Percentiles rank a stretch among this genome's conserved stretches.
These are phyloP conservation scores for Naso thynnoides DNA, from an alignment of 2,797 vertebrate genomes.

Conservation along the genomic window DNA sequence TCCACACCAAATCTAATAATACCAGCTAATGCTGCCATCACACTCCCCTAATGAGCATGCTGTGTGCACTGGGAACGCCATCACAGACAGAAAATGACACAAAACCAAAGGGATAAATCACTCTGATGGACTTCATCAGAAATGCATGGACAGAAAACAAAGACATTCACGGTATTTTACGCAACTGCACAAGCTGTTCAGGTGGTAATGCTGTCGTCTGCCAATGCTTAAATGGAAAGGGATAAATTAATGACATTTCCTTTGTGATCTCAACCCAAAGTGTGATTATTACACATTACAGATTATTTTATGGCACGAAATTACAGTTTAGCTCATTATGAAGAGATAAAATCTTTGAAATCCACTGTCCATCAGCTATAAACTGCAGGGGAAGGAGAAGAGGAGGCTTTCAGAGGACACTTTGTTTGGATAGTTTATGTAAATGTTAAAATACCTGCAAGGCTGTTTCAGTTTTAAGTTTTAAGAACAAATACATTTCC, in stretches of 20 bases:
- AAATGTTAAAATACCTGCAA: not conserved
- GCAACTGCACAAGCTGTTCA: constrained; percentile 50
- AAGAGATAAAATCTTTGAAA: constrained; percentile 10
- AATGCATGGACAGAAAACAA: constrained; percentile 59
- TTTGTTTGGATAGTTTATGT: constrained; percentile 15
- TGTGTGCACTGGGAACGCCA: constrained; percentile 44
- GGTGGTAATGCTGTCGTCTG: constrained; percentile 18
- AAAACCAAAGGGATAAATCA: constrained; percentile 57
- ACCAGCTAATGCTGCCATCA: constrained; percentile 69
- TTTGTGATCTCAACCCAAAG: constrained; percentile 40
- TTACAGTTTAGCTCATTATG: constrained; percentile 4
- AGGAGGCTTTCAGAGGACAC: not conserved
- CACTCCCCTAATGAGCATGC: constrained; percentile 63
- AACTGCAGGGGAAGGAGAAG: not conserved
- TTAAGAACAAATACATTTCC: constrained; percentile 1
- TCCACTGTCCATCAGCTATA: constrained; percentile 11
- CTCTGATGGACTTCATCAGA: constrained; percentile 50
- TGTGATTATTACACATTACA: not conserved
- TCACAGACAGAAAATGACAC: constrained; percentile 54
- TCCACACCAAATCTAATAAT: constrained; percentile 73
- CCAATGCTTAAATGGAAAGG: constrained; percentile 23
- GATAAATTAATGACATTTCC: constrained; percentile 29
- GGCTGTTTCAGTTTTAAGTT: not conserved
- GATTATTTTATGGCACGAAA: constrained; percentile 4
- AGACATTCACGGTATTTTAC: constrained; percentile 55